phyloP scores from a whole-genome alignment of 2,113 vertebrate species.

The Gopherus flavomarginatus region DNA sequence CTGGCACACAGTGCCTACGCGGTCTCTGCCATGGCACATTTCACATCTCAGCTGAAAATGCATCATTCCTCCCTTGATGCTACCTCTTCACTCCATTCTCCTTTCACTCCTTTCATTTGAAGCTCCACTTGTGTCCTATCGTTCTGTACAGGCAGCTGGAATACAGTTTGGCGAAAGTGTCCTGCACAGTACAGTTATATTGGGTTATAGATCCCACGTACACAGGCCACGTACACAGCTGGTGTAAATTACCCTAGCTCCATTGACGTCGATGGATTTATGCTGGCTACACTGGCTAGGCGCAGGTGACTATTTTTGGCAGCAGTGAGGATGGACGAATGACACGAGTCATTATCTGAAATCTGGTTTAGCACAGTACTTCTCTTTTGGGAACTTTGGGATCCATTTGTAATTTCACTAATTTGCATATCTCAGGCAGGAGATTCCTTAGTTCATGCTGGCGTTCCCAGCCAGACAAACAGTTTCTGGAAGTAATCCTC shows the following conservation, averaged over 20 bases:
- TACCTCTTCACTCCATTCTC: neutral
- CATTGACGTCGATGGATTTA: neutral
- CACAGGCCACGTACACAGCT: neutral
- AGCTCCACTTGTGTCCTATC: neutral
- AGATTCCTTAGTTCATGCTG: neutral
- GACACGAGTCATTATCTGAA: neutral
- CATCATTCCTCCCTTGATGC: neutral
- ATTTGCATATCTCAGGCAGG: neutral
- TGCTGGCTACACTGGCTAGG: too few relatives aligned
- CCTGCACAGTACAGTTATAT: neutral
- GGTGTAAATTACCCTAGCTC: neutral
- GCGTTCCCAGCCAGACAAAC: neutral
- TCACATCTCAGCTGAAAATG: neutral
- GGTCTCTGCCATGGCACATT: neutral
- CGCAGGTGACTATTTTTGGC: too few relatives aligned
- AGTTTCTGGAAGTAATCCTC: neutral
- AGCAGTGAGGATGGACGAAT: neutral
- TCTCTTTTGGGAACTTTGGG: neutral
- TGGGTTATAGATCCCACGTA: neutral
- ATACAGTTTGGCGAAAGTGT: neutral
- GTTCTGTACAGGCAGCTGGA: neutral
- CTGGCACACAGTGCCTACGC: neutral
- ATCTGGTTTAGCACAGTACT: neutral
- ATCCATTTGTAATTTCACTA: neutral
- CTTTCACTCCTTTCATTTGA: neutral